Evolutionary conservation across 2,797 vertebrate species (phyloP).

Genomic region (Sebastes elongatus): DNA sequence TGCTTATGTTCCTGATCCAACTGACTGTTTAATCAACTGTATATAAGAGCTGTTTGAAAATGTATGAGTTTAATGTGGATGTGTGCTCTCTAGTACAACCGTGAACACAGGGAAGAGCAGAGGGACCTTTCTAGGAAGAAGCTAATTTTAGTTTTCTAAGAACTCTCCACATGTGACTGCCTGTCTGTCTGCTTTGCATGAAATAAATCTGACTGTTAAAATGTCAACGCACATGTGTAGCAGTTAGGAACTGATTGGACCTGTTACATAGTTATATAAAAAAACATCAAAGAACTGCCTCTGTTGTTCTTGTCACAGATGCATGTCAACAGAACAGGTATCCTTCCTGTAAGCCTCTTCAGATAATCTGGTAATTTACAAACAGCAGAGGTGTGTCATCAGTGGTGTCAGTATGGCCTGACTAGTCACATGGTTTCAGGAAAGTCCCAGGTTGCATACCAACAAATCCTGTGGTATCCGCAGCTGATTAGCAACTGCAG

Average conservation of each 20-base stretch:
- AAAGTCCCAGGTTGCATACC: conserved; percentile 73
- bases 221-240: conserved; percentile 3
- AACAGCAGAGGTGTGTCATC: conserved; percentile 48
- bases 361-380: conserved; percentile 52
- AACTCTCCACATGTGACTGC: conserved; percentile 12
- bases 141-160: conserved; percentile 42
- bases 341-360: conserved; percentile 38
- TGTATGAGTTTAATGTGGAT: neutral
- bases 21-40: neutral
- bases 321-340: conserved; percentile 26
- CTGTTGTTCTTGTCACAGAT: neutral
- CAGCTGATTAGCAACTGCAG: conserved; percentile 49
- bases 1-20: neutral
- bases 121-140: conserved; percentile 43
- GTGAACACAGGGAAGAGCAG: neutral
- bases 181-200: neutral
- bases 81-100: neutral
- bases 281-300: neutral
- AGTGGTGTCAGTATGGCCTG: conserved; percentile 58
- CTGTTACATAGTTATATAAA: neutral
- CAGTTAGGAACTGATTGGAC: neutral
- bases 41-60: neutral
- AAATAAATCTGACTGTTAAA: neutral
- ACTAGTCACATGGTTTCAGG: conserved; percentile 77
- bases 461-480: conserved; percentile 30